phyloP scores from a whole-genome alignment of 1,140 invertebrate species.

The Anthonomus grandis region DNA sequence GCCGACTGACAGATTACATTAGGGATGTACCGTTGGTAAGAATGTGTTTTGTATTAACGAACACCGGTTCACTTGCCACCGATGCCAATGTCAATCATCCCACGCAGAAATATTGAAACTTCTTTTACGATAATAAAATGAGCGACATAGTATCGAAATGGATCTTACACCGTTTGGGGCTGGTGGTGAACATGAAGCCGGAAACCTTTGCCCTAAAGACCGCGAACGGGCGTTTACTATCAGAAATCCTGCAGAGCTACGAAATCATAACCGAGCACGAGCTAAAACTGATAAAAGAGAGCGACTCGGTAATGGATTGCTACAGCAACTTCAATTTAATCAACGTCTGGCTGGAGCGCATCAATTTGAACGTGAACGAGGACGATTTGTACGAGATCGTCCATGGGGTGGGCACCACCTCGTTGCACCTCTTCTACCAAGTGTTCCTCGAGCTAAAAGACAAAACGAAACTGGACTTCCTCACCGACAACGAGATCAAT shows the following conservation, averaged over 20 bases:
- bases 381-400: constrained; percentile 52
- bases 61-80: no score
- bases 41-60: no score
- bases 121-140: no score
- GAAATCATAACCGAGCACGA: constrained; percentile 48
- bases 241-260: constrained; percentile 49
- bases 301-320: constrained; percentile 48
- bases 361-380: constrained; percentile 52
- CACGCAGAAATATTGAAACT: no score
- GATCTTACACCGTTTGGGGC: constrained; percentile 36
- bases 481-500: constrained; percentile 22
- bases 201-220: constrained; percentile 43
- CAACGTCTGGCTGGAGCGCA: constrained; percentile 50
- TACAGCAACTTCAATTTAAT: constrained; percentile 53
- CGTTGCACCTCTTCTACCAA: constrained; percentile 58
- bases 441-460: constrained; percentile 58
- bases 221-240: constrained; percentile 48
- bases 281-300: constrained; percentile 39
- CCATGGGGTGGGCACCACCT: constrained; percentile 50
- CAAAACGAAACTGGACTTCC: constrained; percentile 41
- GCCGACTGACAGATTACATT: no score
- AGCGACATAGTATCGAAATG: constrained; percentile 37
- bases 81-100: no score
- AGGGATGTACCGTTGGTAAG: no score
- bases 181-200: constrained; percentile 32